Evolutionary conservation across 2,113 vertebrate genomes (phyloP).

Genomic region (Galeopterus variegatus): DNA sequence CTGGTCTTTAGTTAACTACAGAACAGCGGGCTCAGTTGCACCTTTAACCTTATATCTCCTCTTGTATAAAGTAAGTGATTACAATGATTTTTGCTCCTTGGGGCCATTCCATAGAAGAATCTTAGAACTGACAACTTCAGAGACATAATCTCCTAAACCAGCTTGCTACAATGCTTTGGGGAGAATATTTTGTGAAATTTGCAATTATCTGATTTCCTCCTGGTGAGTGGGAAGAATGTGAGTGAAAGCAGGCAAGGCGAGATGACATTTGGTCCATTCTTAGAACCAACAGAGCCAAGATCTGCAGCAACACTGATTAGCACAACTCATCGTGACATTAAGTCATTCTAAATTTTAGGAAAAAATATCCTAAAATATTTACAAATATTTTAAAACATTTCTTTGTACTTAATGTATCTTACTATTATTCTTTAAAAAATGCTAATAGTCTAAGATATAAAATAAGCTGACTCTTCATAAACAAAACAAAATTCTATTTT

Average conservation of each 20-base stretch:
- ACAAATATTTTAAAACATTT: not conserved
- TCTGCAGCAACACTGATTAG: not conserved
- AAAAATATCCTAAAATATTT: not conserved
- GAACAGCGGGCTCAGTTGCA: not conserved
- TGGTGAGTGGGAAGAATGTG: not conserved
- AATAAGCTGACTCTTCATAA: not conserved
- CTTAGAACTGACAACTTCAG: conserved; percentile 27
- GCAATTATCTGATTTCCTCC: not conserved
- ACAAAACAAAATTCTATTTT: not conserved
- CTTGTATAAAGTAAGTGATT: conserved; percentile 11
- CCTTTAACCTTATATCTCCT: not conserved
- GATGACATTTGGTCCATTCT: not conserved
- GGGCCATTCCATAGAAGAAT: not conserved
- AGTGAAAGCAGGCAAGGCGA: not conserved
- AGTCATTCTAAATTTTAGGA: not conserved
- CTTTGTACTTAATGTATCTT: not conserved
- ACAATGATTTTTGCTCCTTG: not conserved
- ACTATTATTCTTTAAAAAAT: not conserved
- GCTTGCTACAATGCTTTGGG: not conserved
- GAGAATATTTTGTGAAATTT: conserved; percentile 48
- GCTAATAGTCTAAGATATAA: not conserved
- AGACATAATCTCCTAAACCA: conserved; percentile 16
- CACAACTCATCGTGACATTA: not conserved
- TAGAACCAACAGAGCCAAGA: not conserved
- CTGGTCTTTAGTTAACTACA: not conserved